Base-by-base conservation (phyloP, 2,113 vertebrate genomes). In the Syngnathus floridae region DNA sequence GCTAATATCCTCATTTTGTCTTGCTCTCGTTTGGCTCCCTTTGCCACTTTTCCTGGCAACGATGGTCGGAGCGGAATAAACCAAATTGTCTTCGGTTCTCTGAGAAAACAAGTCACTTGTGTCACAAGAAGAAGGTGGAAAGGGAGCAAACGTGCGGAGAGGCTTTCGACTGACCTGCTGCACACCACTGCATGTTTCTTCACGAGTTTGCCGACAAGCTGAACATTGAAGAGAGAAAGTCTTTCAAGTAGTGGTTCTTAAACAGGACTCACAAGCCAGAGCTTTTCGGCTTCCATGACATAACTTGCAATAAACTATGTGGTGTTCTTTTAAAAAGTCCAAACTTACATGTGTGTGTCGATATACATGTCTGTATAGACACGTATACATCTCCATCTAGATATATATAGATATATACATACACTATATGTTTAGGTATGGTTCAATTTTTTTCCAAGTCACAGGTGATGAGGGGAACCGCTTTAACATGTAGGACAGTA, bases 91-190 rank as follows among this genome's bases (percentile, higher is more conserved):
- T 17, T 64, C 62, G 10, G n/a, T 9, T 63, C 7, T 51, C 62
- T 51, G 62, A 19, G 19, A 36, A 64, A 51, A 64, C 46, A 64
- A n/a, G 2, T 64, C 62, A 35, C 11, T 2, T 3, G 10, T n/a
- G 45, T 48, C 17, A 64, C 26, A 1, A 2, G 6, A 36, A 64
- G 14, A 49, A 37, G 17, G 17, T 35, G 45, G 16, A 48, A 36
- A 19, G 1, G 17, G 9, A 64, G 46, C 31, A 37, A 64, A 64
- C 7, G 2, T 6, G 26, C 3, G 9, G 14, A 36, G 1, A 49
- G n/a, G 9, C 35, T 63, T 51, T 64, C 17, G 2, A 37, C 22
- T 64, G 31, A 64, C 62, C 62, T 62, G 41, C 8, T 48, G 43
- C 26, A 10, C 7, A 11, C 5, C 2, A 37, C 16, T 51, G 62